Base-by-base conservation (phyloP, 2,888 invertebrate genomes). In the Lampropteryx suffumata region DNA sequence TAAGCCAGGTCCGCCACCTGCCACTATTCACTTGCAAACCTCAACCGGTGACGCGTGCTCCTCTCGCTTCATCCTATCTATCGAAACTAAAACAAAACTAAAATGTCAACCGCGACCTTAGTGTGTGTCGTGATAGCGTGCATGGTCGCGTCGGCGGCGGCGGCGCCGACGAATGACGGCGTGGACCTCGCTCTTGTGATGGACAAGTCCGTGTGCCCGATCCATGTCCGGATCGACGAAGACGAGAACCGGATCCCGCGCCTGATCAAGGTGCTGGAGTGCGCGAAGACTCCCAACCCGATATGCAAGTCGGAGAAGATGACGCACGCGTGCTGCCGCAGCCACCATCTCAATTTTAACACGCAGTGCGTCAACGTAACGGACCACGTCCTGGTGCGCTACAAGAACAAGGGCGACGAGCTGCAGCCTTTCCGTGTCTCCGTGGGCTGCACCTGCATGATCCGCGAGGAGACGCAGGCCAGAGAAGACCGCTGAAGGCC, bases 371-470 rank as follows among this genome's bases (percentile, higher is more conserved):
- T 82, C 46, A 82, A 87, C 75, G 77, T 89, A 55, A 73, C 63
- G 52, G 89, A 89, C 78, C 71, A 67, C 55, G 86, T 86, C 75
- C 74, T 79, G 50, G 89, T 89, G 66, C 65, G 68, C 59, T 81
- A 75, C 46, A 28, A 26, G 10, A 33, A 42, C 78, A 70, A 65
- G 54, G 55, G 49, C 30, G 55, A 55, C 40, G 45, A 11, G 49
- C 56, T 50, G 35, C 26, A 36, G n/a, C 50, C 64, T 43, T 52
- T 69, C 56, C 68, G 70, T 53, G 87, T 88, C 67, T 65, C 79
- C 8, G 86, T 89, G 52, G 89, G 89, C 67, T 89, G 89, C 82
- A 66, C 79, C 30, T 89, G 89, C 77, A 75, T 86, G 69, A 74
- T 86, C 61, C 67, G 70, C 57, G 64, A 71, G 61, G 61, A 62